Percentiles rank a stretch among this genome's conserved stretches.
phyloP scores from a whole-genome alignment of 2,797 vertebrate species.

The Cirrhinus molitorella region DNA sequence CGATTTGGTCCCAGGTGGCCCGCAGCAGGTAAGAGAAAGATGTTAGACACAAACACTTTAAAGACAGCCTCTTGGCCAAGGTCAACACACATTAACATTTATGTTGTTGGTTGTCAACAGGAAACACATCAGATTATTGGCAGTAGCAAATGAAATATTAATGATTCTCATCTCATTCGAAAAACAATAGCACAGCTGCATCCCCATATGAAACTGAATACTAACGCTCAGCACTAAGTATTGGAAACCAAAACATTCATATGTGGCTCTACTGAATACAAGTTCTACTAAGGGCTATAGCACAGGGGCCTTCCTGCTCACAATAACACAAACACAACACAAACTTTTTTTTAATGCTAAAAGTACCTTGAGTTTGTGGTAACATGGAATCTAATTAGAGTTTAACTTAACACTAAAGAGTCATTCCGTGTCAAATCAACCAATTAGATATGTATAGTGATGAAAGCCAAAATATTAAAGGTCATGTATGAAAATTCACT shows the following conservation, averaged over 20 bases:
- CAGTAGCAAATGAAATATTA: slow-evolving; percentile 68
- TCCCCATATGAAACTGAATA: slow-evolving; percentile 57
- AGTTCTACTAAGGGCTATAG: background rate
- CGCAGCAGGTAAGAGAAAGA: slow-evolving; percentile 49
- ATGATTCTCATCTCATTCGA: slow-evolving; percentile 52
- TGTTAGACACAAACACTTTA: slow-evolving; percentile 53
- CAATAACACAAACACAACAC: slow-evolving; percentile 19
- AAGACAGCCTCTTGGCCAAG: slow-evolving; percentile 56
- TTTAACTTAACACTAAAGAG: background rate
- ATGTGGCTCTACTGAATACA: slow-evolving; percentile 30
- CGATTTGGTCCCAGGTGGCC: slow-evolving; percentile 11
- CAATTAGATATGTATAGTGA: no score
- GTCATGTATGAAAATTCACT: no score
- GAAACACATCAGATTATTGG: slow-evolving; percentile 59
- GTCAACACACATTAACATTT: slow-evolving; percentile 66
- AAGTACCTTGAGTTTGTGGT: background rate
- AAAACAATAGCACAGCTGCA: slow-evolving; percentile 61
- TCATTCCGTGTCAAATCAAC: no score
- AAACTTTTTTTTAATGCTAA: background rate
- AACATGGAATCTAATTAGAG: background rate
- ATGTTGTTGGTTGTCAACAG: slow-evolving; percentile 61
- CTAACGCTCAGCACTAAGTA: slow-evolving; percentile 39
- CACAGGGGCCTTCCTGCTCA: slow-evolving; percentile 12
- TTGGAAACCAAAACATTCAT: slow-evolving; percentile 43
- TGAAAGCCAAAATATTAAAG: no score